Evolutionary conservation across 92 coral and sea anemone species (phyloP).

Genomic region (Siderastrea radians): DNA sequence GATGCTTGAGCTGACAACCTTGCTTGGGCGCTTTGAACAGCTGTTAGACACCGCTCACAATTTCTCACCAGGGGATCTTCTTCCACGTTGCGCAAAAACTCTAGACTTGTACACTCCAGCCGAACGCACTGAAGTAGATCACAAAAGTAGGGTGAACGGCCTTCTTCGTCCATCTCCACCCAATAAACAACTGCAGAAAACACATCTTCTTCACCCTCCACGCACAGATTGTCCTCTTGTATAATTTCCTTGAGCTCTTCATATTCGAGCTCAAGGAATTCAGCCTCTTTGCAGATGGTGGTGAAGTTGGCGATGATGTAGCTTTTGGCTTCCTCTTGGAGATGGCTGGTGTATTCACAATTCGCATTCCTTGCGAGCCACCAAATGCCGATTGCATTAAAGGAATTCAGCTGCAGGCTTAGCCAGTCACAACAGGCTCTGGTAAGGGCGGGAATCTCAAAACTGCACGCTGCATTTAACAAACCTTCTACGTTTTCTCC

Average conservation of each 20-base stretch:
- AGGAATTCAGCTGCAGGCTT: neutral
- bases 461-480: conserved; percentile 39
- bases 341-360: conserved; percentile 21
- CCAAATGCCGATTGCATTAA: conserved; percentile 60
- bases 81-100: conserved; percentile 37
- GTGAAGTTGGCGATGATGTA: conserved; percentile 51
- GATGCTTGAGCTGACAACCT: neutral
- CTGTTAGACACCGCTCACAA: conserved; percentile 1
- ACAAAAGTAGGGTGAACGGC: conserved; percentile 32
- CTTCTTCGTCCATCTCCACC: conserved; percentile 55
- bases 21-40: neutral
- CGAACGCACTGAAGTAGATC: conserved; percentile 50
- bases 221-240: conserved; percentile 41
- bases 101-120: conserved; percentile 58
- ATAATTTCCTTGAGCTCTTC: conserved; percentile 66
- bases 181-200: conserved; percentile 68
- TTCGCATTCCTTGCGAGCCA: conserved; percentile 29
- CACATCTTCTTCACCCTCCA: conserved; percentile 68
- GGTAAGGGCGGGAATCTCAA: conserved; percentile 59
- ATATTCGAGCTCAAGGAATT: conserved; percentile 43
- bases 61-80: conserved; percentile 51
- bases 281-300: conserved; percentile 46
- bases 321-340: conserved; percentile 33
- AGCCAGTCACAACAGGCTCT: conserved; percentile 73
- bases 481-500: conserved; percentile 44